Base-by-base conservation (phyloP, 2,888 invertebrate genomes). In the Escarpia spicata region DNA sequence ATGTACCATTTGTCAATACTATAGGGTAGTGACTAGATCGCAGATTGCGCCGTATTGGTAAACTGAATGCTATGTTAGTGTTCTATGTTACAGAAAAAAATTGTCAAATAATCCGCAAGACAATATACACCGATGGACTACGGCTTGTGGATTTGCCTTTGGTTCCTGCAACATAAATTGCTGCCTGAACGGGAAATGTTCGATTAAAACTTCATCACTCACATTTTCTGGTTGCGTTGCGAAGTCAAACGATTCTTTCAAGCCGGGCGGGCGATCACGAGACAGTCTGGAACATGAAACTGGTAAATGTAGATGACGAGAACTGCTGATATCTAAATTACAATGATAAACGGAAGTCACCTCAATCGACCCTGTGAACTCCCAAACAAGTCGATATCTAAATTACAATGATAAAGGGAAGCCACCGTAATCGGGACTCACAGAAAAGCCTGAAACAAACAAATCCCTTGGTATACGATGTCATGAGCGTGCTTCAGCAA, bases 161-260 rank as follows among this genome's bases (percentile, higher is more conserved):
- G 19, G 75, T 75, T 75, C 75, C 75, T 26, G n/a, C 19, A 4
- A 75, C 75, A 75, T 75, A 26, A 75, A 75, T 26, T 6, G 37
- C 19, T 75, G 75, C 19, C 75, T 75, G 75, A 15, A 26, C 9
- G 19, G 75, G 75, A 26, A 75, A 19, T 26, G 4, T 75, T 75
- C 75, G n/a, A 75, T 75, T 75, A 19, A 75, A 26, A 75, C 26
- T 6, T 75, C 19, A 75, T 15, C 26, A 75, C 75, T 75, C 75
- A 75, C 75, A 26, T 75, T n/a, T 75, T 75, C 75, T 26, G 75
- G 75, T 75, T 75, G 15, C 75, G 75, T 75, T 75, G 15, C 75
- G 75, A 75, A 75, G 75, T 75, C 75, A 75, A 75, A 75, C 75
- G 75, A 75, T 75, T 75, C 75, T 75, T 75, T 75, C 26, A 75